Percentiles rank a stretch among this genome's conserved stretches.
Conservation (phyloP, 2,113 vertebrate genomes). For the Rutilus rutilus region DNA sequence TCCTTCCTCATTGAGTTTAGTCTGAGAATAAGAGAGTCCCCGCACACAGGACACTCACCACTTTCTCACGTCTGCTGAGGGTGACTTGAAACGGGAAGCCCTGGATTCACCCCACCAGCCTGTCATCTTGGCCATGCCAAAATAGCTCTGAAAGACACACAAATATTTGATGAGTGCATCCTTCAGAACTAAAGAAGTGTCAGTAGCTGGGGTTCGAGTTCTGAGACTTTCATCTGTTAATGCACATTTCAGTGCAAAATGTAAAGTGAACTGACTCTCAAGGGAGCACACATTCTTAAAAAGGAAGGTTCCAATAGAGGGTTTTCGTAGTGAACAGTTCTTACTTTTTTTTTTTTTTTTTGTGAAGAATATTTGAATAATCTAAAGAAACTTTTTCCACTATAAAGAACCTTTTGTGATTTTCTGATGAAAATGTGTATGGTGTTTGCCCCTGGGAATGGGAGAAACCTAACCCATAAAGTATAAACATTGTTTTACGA, state of each 20-base stretch:
- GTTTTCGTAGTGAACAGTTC: no score
- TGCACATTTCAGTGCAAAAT: neutral
- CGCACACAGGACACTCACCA: conserved; percentile 40
- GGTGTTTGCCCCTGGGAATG: neutral
- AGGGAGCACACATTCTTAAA: neutral
- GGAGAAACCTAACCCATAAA: neutral
- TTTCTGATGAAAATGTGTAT: neutral
- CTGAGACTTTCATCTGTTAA: neutral
- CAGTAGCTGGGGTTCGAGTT: neutral
- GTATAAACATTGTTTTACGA: no score
- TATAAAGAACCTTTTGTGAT: no score
- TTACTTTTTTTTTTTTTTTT: no score
- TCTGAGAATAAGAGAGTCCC: conserved; percentile 45
- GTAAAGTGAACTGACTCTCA: neutral
- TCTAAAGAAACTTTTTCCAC: no score
- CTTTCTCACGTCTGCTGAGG: conserved; percentile 27
- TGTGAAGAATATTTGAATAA: no score
- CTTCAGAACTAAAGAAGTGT: neutral
- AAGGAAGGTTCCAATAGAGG: no score
- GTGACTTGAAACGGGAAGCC: neutral
- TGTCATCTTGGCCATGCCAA: neutral
- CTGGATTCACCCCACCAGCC: neutral
- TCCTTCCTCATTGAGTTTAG: conserved; percentile 66
- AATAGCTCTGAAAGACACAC: neutral
- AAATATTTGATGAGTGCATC: neutral